Conservation (phyloP, 2,888 invertebrate species). For the Drosophila pseudotakahashii region DNA sequence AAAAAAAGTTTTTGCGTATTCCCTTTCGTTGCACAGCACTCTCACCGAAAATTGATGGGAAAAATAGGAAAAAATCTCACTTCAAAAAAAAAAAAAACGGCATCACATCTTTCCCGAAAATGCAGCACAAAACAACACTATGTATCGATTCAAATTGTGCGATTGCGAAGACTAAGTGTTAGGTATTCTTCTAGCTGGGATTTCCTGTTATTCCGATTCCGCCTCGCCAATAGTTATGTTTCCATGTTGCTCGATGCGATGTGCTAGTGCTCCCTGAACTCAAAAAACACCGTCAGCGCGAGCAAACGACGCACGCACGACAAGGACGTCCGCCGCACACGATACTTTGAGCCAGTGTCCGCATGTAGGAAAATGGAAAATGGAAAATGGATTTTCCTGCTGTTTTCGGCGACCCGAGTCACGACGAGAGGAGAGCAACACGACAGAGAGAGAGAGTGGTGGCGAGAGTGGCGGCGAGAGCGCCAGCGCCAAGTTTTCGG, state of each 20-base stretch:
- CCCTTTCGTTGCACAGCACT: constrained; percentile 38
- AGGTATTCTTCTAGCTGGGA: constrained; percentile 8
- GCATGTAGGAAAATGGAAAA: constrained; percentile 52
- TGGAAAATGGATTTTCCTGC: constrained; percentile 65
- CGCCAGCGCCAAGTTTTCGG: constrained; percentile 4
- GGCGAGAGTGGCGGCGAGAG: constrained; percentile 4
- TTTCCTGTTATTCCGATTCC: constrained; percentile 19
- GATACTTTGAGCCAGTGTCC: constrained; percentile 56
- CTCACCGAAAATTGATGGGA: constrained; percentile 2
- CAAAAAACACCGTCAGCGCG: constrained; percentile 49
- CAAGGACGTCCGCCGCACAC: constrained; percentile 66
- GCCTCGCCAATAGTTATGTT: constrained; percentile 26
- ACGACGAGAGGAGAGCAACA: constrained; percentile 7
- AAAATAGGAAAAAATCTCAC: constrained; percentile 27
- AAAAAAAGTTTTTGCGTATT: constrained; percentile 32
- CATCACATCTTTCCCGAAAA: constrained; percentile 1
- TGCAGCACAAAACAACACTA: constrained; percentile 5
- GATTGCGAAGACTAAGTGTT: constrained; percentile 14
- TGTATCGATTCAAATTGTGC: constrained; percentile 11
- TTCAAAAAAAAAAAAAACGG: constrained; percentile 4
- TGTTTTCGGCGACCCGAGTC: constrained; percentile 3
- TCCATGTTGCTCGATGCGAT: constrained; percentile 12
- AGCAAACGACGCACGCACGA: constrained; percentile 57
- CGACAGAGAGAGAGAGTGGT: background rate
- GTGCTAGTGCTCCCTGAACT: constrained; percentile 26